Conservation (phyloP, 1,140 invertebrate genomes). For the Saccostrea cuccullata region DNA sequence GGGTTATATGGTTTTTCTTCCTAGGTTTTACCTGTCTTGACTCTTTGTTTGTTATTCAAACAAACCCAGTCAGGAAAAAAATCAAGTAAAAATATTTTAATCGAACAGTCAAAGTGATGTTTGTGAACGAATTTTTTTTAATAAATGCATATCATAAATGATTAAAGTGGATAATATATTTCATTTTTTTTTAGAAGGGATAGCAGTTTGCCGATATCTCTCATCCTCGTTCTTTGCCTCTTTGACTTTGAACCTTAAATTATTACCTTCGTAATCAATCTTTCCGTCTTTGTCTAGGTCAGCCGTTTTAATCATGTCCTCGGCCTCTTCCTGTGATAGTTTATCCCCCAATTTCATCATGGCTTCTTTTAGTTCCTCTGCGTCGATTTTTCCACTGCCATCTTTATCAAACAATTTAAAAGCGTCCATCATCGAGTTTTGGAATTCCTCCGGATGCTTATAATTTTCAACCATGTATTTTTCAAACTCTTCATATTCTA, state of each 20-base stretch:
- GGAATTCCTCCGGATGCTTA: slow-evolving; percentile 10
- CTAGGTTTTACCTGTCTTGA: too few species aligned
- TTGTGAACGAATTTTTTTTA: too few species aligned
- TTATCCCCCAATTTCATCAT: slow-evolving; percentile 43
- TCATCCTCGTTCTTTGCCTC: too few species aligned
- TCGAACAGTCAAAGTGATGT: too few species aligned
- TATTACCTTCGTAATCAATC: slow-evolving; percentile 64
- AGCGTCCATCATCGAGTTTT: slow-evolving; percentile 93
- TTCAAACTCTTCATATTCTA: slow-evolving; percentile 63
- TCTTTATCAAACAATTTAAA: slow-evolving; percentile 99
- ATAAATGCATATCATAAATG: too few species aligned
- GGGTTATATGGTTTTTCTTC: too few species aligned
- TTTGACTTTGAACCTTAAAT: neutral
- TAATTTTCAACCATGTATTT: slow-evolving; percentile 51
- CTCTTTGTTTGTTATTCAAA: too few species aligned
- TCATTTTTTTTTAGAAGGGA: too few species aligned
- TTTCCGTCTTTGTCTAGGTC: slow-evolving; percentile 88
- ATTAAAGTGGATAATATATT: too few species aligned
- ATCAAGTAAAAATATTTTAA: too few species aligned
- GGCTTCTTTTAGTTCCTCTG: slow-evolving; percentile 58
- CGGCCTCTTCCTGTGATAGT: slow-evolving; percentile 68
- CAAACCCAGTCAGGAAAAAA: too few species aligned
- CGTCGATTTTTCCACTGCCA: slow-evolving; percentile 88
- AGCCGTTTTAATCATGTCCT: slow-evolving; percentile 95
- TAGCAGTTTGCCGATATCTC: too few species aligned